Evolutionary conservation across 1,140 invertebrate species (phyloP).

Genomic region (Telenomus remus): DNA sequence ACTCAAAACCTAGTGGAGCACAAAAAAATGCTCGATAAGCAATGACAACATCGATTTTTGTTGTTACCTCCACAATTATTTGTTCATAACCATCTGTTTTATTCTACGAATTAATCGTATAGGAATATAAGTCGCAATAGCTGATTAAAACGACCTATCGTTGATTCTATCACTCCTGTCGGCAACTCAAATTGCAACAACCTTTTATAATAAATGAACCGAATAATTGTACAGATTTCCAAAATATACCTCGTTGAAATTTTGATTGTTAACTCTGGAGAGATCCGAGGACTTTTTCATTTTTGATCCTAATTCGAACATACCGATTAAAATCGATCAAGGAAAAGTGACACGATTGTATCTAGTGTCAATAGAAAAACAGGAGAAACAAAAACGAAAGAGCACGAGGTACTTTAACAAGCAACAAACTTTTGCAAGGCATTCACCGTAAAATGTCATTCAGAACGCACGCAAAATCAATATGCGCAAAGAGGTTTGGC

Average conservation of each 20-base stretch:
- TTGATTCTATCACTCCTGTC: conserved; percentile 48
- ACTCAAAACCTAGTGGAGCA: conserved; percentile 32
- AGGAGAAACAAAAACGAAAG: neutral
- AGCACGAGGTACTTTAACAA: conserved; percentile 30
- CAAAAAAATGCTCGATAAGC: conserved; percentile 43
- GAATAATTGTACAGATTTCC: neutral
- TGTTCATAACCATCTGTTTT: conserved; percentile 22
- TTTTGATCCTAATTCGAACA: conserved; percentile 2
- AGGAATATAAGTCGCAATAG: conserved; percentile 53
- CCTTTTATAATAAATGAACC: too few relatives aligned
- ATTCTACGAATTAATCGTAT: conserved; percentile 51
- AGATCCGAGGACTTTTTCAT: conserved; percentile 18
- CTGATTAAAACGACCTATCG: conserved; percentile 47
- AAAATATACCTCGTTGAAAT: conserved; percentile 27
- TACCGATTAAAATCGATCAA: neutral
- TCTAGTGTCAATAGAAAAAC: neutral
- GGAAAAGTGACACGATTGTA: neutral
- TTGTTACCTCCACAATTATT: conserved; percentile 40
- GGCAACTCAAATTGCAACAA: conserved; percentile 28
- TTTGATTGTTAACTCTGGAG: conserved; percentile 42
- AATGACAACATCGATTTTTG: conserved; percentile 53
- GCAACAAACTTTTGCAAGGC: conserved; percentile 37
- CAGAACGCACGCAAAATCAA: conserved; percentile 23
- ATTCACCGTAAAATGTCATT: conserved; percentile 25
- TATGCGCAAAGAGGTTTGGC: conserved; percentile 23